Conservation (phyloP, 2,113 vertebrate species). For the Strix aluco region DNA sequence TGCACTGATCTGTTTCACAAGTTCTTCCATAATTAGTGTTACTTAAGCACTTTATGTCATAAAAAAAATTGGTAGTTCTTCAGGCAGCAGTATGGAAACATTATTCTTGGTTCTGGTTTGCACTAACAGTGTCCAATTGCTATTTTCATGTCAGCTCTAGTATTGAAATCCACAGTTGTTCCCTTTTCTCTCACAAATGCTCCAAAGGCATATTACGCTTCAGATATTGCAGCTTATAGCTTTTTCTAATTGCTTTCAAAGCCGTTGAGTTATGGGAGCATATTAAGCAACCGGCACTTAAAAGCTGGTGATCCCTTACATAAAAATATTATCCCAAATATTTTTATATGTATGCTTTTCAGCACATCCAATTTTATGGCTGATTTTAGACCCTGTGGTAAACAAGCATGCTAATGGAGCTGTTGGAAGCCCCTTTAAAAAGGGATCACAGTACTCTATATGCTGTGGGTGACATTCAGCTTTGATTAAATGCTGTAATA, state of each 20-base stretch:
- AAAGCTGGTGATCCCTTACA: constrained; percentile 49
- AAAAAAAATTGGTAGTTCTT: background rate
- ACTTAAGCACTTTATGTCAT: background rate
- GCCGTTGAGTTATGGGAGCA: constrained; percentile 19
- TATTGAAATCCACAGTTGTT: background rate
- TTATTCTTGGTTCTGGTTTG: background rate
- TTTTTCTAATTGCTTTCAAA: constrained; percentile 66
- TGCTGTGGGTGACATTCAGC: background rate
- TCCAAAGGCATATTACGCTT: constrained; percentile 1
- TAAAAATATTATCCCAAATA: constrained; percentile 45
- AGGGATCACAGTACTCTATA: background rate
- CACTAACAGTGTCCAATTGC: background rate
- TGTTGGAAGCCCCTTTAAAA: background rate
- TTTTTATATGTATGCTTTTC: background rate
- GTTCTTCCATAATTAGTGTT: background rate
- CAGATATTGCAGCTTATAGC: constrained; percentile 28
- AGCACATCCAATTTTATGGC: background rate
- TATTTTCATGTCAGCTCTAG: background rate
- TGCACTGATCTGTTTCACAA: background rate
- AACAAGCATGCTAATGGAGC: background rate
- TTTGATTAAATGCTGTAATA: constrained; percentile 34
- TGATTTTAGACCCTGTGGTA: background rate
- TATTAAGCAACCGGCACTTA: constrained; percentile 45
- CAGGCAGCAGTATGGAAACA: background rate
- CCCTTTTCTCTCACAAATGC: constrained; percentile 13